These are phyloP conservation scores for Gadopsis bispinosus DNA, from an alignment of 2,797 vertebrate genomes.

Conservation along the genomic window DNA sequence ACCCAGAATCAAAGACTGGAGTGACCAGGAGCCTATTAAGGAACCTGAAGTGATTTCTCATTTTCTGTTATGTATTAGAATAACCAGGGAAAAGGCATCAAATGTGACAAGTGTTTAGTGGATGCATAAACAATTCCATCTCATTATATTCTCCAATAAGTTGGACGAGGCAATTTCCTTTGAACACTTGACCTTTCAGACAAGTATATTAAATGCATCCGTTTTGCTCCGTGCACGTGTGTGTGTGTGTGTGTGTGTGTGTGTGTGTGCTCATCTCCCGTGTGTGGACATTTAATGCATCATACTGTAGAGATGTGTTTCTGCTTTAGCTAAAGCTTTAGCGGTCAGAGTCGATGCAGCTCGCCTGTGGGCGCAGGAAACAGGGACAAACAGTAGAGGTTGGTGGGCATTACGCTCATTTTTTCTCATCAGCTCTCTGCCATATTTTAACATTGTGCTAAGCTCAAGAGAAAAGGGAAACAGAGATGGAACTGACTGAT, in stretches of 20 bases:
- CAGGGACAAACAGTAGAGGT: constrained; percentile 35
- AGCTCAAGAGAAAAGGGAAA: constrained; percentile 71
- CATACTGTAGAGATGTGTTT: constrained; percentile 7
- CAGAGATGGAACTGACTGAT: constrained; percentile 81
- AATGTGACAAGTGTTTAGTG: constrained; percentile 65
- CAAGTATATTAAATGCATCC: constrained; percentile 72
- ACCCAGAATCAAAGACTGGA: constrained; percentile 35
- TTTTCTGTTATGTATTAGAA: constrained; percentile 42
- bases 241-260: constrained; percentile 16
- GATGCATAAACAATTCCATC: constrained; percentile 73
- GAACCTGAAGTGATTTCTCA: constrained; percentile 54
- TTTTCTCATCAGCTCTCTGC: constrained; percentile 70
- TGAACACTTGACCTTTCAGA: constrained; percentile 75
- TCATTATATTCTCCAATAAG: constrained; percentile 75
- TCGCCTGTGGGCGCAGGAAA: constrained; percentile 15
- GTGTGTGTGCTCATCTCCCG: neutral
- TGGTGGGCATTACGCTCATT: constrained; percentile 58
- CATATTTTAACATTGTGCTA: constrained; percentile 72
- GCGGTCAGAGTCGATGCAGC: constrained; percentile 31
- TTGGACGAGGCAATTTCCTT: constrained; percentile 73
- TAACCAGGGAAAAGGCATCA: constrained; percentile 49
- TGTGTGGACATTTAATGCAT: constrained; percentile 11
- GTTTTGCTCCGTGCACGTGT: constrained; percentile 43
- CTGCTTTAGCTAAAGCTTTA: constrained; percentile 34
- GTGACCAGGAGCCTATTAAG: constrained; percentile 47